Evolutionary conservation across 2,888 invertebrate genomes (phyloP), one percentile per base, ranked within the genome.

Genomic region (Pomacea canaliculata): DNA sequence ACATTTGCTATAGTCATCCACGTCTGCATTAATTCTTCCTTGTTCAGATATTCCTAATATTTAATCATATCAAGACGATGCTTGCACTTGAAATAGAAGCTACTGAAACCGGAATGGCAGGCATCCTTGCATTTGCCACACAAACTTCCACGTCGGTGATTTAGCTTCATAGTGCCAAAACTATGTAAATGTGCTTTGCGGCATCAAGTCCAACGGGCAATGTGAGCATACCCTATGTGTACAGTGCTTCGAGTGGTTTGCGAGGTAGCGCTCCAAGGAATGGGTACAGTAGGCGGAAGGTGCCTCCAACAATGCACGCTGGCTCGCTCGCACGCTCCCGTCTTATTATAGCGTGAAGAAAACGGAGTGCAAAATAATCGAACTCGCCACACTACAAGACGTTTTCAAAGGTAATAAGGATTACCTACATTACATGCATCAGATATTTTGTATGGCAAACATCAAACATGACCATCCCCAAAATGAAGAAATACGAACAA

Each of bases 221-320:
- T 16, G 7, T 56, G 16, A 56, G 16, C 16, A 56, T 16, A 56
- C 10, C 51, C 10, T 13, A 56, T 56, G 51, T 56, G 51, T 56
- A 59, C 59, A 59, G 23, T 13, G 56, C 27, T 27, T 48, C 59
- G 60, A 37, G 56, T 59, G 59, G 60, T 23, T 48, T 16, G 69
- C 27, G 19, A 59, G 18, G 37, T 13, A 27, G 63, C 60, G 60
- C n/a, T 18, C n/a, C 18, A n/a, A 23, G 63, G 63, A 63, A 63
- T 16, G 63, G 27, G 63, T 27, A 27, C n/a, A 37, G 70, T 18
- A 51, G 37, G 37, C 12, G 60, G 70, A 37, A 59, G 60, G 27
- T 56, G 18, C 37, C 70, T 37, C 59, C 70, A 59, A 70, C 70
- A 70, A 70, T 70, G 70, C 70, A 60, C 70, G 49, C 70, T 59